These are phyloP conservation scores for Eucera pruinosa DNA, from an alignment of 2,888 invertebrate genomes.

Conservation along the genomic window DNA sequence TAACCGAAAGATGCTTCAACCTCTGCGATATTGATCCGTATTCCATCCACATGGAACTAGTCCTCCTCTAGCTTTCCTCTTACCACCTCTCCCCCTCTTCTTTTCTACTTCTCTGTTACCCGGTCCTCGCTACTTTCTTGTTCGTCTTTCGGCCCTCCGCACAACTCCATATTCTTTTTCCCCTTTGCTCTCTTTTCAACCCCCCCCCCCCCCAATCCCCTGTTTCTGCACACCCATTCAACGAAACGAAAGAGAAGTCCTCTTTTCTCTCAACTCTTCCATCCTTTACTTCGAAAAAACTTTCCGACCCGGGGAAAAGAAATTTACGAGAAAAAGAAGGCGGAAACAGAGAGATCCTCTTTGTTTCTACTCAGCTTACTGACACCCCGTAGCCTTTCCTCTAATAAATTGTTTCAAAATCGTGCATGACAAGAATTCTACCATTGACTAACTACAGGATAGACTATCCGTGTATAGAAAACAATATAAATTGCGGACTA, in stretches of 20 bases:
- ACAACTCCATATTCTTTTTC: conserved; percentile 4
- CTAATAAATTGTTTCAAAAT: too few species aligned
- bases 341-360: neutral
- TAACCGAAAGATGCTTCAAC: conserved; percentile 73
- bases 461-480: too few species aligned
- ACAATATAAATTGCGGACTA: too few species aligned
- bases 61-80: conserved; percentile 65
- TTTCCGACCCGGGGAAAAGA: neutral
- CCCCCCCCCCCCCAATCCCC: too few species aligned
- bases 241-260: conserved; percentile 11
- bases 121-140: conserved; percentile 27
- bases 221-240: neutral
- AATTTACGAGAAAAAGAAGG: neutral
- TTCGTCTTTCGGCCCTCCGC: conserved; percentile 19
- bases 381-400: too few species aligned
- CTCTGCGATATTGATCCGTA: conserved; percentile 79
- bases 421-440: too few species aligned
- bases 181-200: neutral
- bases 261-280: conserved; percentile 15
- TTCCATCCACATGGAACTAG: conserved; percentile 73
- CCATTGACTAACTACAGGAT: too few species aligned
- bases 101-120: conserved; percentile 27
- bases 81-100: conserved; percentile 8
- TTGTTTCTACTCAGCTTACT: too few species aligned
- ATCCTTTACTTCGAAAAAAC: conserved; percentile 10